These are phyloP conservation scores for Mizuhopecten yessoensis DNA, from an alignment of 1,140 invertebrate genomes.

Conservation along the genomic window DNA sequence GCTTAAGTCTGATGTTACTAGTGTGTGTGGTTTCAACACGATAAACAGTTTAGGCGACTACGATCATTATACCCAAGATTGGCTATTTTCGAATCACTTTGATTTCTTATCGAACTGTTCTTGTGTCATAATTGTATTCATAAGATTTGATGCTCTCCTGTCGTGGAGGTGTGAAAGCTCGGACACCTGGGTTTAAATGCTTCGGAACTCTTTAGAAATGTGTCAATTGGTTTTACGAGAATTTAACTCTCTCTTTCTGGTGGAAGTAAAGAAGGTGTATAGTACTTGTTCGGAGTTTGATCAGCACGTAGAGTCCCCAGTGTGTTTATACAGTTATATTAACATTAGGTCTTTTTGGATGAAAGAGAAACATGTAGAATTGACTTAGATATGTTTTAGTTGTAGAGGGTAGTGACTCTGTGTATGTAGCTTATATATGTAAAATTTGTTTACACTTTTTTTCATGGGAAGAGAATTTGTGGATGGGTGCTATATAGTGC, in stretches of 20 bases:
- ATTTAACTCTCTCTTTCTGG: background rate
- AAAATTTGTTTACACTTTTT: constrained; percentile 28
- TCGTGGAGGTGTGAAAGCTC: constrained; percentile 19
- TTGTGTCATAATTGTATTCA: constrained; percentile 28
- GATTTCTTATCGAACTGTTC: background rate
- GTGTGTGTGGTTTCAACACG: background rate
- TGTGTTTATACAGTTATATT: background rate
- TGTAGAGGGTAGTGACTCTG: background rate
- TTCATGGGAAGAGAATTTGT: constrained; percentile 37
- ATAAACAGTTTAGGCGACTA: background rate
- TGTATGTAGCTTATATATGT: too few relatives aligned
- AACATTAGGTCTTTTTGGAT: background rate
- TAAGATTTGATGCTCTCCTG: constrained; percentile 3
- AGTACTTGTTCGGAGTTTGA: background rate
- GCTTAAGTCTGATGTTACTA: background rate
- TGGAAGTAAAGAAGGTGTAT: background rate
- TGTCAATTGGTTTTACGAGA: background rate
- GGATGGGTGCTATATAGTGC: background rate
- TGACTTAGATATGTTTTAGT: background rate
- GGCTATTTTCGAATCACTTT: constrained; percentile 15
- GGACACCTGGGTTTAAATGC: constrained; percentile 22
- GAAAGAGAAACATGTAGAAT: background rate
- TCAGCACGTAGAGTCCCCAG: background rate
- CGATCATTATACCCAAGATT: background rate
- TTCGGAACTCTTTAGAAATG: background rate